phyloP scores from a whole-genome alignment of 2,113 vertebrate genomes.

The Pachyramphus minor region DNA sequence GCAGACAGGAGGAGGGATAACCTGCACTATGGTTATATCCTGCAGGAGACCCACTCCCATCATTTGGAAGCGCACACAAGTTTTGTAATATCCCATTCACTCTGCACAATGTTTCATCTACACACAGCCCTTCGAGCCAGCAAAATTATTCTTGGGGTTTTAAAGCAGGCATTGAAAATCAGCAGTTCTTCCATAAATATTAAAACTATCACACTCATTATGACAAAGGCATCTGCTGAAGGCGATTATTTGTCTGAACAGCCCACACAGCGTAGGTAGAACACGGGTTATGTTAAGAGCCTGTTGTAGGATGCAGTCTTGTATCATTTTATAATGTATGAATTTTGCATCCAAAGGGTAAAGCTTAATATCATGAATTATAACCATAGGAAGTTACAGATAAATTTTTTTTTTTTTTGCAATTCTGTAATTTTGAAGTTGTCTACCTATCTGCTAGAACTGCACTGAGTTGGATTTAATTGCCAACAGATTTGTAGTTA shows the following conservation, averaged over 20 bases:
- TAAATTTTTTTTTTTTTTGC: background rate
- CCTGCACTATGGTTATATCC: background rate
- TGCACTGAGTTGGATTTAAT: slow-evolving; percentile 26
- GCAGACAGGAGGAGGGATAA: background rate
- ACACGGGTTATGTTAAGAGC: slow-evolving; percentile 59
- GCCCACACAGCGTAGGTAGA: slow-evolving; percentile 58
- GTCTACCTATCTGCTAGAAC: slow-evolving; percentile 6
- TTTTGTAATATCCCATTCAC: background rate
- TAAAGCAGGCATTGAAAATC: slow-evolving; percentile 44
- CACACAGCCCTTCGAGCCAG: background rate
- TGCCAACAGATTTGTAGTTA: slow-evolving; percentile 20
- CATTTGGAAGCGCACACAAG: fast-evolving
- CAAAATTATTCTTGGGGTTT: slow-evolving; percentile 8
- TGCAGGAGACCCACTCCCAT: background rate
- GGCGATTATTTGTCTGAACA: slow-evolving; percentile 61
- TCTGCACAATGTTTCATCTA: background rate
- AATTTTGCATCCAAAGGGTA: slow-evolving; percentile 24
- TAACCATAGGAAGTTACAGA: background rate
- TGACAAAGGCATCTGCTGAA: slow-evolving; percentile 67
- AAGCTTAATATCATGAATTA: slow-evolving; percentile 16
- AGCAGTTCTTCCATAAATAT: slow-evolving; percentile 58
- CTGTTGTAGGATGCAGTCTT: slow-evolving; percentile 41
- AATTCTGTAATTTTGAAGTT: background rate
- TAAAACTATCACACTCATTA: slow-evolving; percentile 55
- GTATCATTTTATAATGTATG: slow-evolving; percentile 15